Percentiles rank a stretch among this genome's conserved stretches.
phyloP scores from a whole-genome alignment of 1,140 invertebrate genomes.

The Coboldia fuscipes region DNA sequence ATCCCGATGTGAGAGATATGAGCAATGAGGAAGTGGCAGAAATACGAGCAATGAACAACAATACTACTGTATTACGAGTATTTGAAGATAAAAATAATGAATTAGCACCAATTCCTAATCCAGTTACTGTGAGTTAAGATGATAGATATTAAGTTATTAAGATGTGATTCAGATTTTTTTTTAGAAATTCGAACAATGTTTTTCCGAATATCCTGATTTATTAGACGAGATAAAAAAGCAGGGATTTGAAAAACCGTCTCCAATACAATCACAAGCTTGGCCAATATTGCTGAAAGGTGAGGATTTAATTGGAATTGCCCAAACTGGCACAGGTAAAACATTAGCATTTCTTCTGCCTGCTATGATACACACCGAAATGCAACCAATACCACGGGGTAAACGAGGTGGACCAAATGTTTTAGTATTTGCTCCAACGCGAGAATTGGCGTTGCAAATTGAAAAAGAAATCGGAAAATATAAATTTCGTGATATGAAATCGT shows the following conservation, averaged over 20 bases:
- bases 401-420: constrained; percentile 64
- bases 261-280: constrained; percentile 83
- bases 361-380: constrained; percentile 69
- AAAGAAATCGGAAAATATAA: constrained; percentile 71
- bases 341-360: constrained; percentile 79
- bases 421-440: constrained; percentile 73
- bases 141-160: too few relatives aligned
- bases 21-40: constrained; percentile 30
- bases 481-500: constrained; percentile 65
- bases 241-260: constrained; percentile 64
- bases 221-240: constrained; percentile 59
- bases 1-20: constrained; percentile 43
- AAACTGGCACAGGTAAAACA: constrained; percentile 81
- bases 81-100: constrained; percentile 22
- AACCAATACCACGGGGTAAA: constrained; percentile 38
- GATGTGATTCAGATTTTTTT: too few relatives aligned
- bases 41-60: constrained; percentile 41
- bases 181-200: constrained; percentile 70
- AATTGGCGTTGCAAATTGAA: constrained; percentile 79
- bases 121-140: too few relatives aligned
- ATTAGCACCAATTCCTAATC: constrained; percentile 58
- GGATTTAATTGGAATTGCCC: constrained; percentile 84
- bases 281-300: constrained; percentile 63
- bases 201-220: constrained; percentile 62
- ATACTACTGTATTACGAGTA: constrained; percentile 41